Conservation (phyloP, 2,797 vertebrate genomes). For the Gephyroberyx darwinii region DNA sequence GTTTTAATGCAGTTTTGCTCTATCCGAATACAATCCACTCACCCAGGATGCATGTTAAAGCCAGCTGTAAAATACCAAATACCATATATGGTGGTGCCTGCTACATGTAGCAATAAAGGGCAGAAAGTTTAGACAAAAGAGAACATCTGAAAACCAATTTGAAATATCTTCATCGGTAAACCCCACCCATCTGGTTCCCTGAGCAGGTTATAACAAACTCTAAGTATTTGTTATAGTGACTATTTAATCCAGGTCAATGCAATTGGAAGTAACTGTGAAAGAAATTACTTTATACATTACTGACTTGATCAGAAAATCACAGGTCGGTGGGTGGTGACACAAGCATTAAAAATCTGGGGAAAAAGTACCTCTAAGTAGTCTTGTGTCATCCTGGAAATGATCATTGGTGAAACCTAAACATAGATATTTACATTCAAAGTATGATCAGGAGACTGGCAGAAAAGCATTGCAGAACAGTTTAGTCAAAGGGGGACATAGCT, state of each 20-base stretch:
- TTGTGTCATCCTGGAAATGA: conserved; percentile 88
- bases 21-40: too few relatives aligned
- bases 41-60: too few relatives aligned
- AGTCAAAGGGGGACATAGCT: conserved; percentile 59
- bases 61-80: too few relatives aligned
- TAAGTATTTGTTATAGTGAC: not conserved
- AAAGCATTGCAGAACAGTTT: conserved; percentile 64
- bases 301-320: conserved; percentile 9
- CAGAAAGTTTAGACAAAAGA: too few relatives aligned
- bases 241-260: not conserved
- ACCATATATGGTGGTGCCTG: not conserved
- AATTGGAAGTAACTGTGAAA: not conserved
- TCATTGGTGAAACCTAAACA: conserved; percentile 88
- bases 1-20: too few relatives aligned
- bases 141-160: too few relatives aligned
- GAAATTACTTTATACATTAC: not conserved
- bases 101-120: not conserved
- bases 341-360: conserved; percentile 61
- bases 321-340: conserved; percentile 50
- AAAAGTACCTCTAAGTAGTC: conserved; percentile 86
- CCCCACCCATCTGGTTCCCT: not conserved
- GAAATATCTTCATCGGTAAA: too few relatives aligned
- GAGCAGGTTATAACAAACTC: not conserved
- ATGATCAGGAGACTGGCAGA: conserved; percentile 61
- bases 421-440: conserved; percentile 83